These are phyloP conservation scores for Siphamia tubifer DNA, from an alignment of 2,113 vertebrate species.

Conservation along the genomic window DNA sequence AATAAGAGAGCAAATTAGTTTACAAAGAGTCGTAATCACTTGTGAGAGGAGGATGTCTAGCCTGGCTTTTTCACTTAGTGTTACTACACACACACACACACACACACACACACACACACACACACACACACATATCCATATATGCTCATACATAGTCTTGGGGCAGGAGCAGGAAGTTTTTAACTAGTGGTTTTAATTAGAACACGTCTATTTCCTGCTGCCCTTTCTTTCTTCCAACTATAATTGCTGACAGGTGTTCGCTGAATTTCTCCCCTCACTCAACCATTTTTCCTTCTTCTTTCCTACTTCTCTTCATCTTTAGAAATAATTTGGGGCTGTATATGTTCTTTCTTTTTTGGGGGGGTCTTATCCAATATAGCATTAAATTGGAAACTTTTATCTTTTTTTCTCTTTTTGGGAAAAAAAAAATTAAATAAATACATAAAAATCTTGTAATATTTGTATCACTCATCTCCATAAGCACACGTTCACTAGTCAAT, in stretches of 20 bases:
- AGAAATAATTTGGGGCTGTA: slow-evolving; percentile 10
- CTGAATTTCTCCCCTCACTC: slow-evolving; percentile 73
- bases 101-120: not conserved
- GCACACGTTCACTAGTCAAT: too few relatives aligned
- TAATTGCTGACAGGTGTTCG: slow-evolving; percentile 98
- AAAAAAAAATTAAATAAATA: too few relatives aligned
- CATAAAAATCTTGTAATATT: too few relatives aligned
- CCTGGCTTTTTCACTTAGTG: slow-evolving; percentile 67
- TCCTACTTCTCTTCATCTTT: slow-evolving; percentile 5
- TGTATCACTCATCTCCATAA: too few relatives aligned
- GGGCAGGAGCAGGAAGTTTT: slow-evolving; percentile 96
- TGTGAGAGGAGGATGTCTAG: slow-evolving; percentile 66
- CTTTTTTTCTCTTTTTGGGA: too few relatives aligned
- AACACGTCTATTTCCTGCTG: slow-evolving; percentile 97
- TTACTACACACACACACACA: not conserved
- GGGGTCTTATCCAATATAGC: too few relatives aligned
- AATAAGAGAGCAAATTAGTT: not conserved
- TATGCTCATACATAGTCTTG: slow-evolving; percentile 74
- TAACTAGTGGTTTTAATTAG: slow-evolving; percentile 99
- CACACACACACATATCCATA: slow-evolving; percentile 5
- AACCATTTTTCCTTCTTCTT: slow-evolving; percentile 12
- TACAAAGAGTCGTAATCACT: not conserved
- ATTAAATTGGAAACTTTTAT: too few relatives aligned
- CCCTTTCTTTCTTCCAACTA: slow-evolving; percentile 87
- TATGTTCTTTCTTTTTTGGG: not conserved